A percentile compares a stretch with the other conserved stretches of the same genome.
Evolutionary conservation across 2,797 vertebrate genomes (phyloP).

Genomic region (Odontamblyopus rebecca): DNA sequence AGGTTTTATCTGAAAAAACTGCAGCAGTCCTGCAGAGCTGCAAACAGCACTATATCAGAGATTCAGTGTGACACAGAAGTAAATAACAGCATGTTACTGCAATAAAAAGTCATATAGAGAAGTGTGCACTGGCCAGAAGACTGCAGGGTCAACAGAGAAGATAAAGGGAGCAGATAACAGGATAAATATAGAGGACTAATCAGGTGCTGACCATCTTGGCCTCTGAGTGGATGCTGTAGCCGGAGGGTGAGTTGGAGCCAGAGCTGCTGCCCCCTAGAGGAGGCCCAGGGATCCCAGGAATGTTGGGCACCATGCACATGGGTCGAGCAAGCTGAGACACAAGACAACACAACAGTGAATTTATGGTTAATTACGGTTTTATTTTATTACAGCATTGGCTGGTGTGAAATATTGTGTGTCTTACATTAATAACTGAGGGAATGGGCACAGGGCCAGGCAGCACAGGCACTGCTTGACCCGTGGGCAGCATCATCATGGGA

Average conservation of each 20-base stretch:
- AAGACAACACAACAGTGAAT: conserved; percentile 39
- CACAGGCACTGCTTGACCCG: conserved; percentile 90
- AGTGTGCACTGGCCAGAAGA: conserved; percentile 24
- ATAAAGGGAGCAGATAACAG: conserved; percentile 54
- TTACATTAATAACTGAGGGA: conserved; percentile 96
- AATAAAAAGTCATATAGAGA: conserved; percentile 63
- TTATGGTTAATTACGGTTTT: conserved; percentile 17
- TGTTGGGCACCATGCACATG: conserved; percentile 93
- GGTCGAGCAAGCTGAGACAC: conserved; percentile 88
- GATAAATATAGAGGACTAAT: conserved; percentile 65
- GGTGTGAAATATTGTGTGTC: conserved; percentile 14
- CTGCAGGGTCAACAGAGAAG: conserved; percentile 52
- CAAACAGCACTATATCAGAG: conserved; percentile 1
- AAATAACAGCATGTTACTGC: conserved; percentile 37
- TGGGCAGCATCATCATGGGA: conserved; percentile 93
- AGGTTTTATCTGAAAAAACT: conserved; percentile 7
- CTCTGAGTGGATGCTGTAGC: conserved; percentile 88
- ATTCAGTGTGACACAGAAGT: conserved; percentile 4
- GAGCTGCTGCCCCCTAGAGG: conserved; percentile 89
- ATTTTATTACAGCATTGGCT: conserved; percentile 10
- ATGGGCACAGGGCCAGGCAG: conserved; percentile 92
- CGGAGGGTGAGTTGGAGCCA: conserved; percentile 89
- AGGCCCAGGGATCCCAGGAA: conserved; percentile 96
- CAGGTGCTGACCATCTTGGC: conserved; percentile 92
- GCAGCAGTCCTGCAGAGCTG: background rate